These are phyloP conservation scores for Helostoma temminkii DNA, from an alignment of 2,797 vertebrate genomes.

Conservation along the genomic window DNA sequence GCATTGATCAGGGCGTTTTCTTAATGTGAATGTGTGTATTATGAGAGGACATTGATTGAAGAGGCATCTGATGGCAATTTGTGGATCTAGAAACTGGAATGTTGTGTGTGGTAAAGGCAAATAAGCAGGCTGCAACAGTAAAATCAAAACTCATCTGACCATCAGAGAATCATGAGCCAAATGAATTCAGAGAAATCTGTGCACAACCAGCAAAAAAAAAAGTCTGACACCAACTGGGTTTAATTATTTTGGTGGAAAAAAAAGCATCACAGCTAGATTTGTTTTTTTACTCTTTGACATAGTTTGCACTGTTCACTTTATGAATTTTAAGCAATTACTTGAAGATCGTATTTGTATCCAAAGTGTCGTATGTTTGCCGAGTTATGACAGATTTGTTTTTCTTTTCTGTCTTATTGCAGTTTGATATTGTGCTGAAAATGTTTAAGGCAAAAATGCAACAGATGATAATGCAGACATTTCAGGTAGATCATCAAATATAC, in stretches of 20 bases:
- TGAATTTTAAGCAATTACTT: constrained; percentile 81
- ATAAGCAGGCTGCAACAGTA: constrained; percentile 15
- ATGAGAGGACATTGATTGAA: constrained; percentile 13
- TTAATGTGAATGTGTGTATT: constrained; percentile 26
- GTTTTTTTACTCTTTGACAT: constrained; percentile 51
- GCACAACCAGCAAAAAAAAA: constrained; percentile 45
- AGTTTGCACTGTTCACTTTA: constrained; percentile 88
- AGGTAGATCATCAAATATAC: constrained; percentile 30
- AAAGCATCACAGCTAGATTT: constrained; percentile 20
- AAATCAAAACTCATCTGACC: neutral
- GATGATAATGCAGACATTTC: constrained; percentile 26
- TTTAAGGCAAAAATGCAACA: constrained; percentile 10
- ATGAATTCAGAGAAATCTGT: constrained; percentile 18
- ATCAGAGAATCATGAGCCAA: constrained; percentile 32
- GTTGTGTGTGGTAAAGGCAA: constrained; percentile 2
- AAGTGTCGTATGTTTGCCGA: constrained; percentile 47
- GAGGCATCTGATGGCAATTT: constrained; percentile 10
- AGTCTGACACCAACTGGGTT: constrained; percentile 13
- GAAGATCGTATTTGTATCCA: constrained; percentile 70
- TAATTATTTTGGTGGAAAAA: constrained; percentile 45
- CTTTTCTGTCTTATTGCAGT: constrained; percentile 38
- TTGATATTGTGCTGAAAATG: constrained; percentile 1
- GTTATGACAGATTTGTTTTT: constrained; percentile 16
- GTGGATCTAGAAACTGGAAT: constrained; percentile 14
- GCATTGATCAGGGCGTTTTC: constrained; percentile 30